Evolutionary conservation across 2,797 vertebrate species (phyloP).

Genomic region (Rhynchotus rufescens): DNA sequence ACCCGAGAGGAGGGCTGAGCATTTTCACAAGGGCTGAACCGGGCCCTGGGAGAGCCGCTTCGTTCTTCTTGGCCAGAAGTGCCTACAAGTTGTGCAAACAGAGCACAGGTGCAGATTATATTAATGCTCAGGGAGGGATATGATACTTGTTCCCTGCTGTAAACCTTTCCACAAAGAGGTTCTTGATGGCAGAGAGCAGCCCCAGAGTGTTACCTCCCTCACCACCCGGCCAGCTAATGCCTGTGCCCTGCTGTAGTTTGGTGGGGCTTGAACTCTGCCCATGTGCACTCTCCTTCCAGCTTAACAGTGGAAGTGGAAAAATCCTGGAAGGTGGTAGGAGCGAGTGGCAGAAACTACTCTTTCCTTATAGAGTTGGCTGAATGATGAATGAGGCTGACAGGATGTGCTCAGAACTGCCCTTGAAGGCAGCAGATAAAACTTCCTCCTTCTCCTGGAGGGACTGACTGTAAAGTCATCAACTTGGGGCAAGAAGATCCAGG

Average conservation of each 20-base stretch:
- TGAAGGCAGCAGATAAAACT: not conserved
- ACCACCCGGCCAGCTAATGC: not conserved
- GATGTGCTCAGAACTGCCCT: not conserved
- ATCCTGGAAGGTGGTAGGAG: not conserved
- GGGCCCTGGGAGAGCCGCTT: not conserved
- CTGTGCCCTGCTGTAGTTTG: not conserved
- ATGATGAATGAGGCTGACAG: not conserved
- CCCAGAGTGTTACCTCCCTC: not conserved
- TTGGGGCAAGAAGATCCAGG: fast-evolving
- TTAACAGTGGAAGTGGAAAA: not conserved
- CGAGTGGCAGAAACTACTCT: not conserved
- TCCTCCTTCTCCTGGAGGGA: not conserved
- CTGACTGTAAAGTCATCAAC: not conserved
- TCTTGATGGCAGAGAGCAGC: not conserved
- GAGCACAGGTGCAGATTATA: not conserved
- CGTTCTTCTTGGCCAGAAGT: not conserved
- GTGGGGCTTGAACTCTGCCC: not conserved
- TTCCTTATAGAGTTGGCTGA: not conserved
- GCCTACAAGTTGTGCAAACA: not conserved
- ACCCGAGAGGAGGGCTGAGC: not conserved
- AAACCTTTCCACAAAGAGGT: not conserved
- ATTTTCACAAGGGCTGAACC: not conserved
- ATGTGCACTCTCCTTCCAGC: fast-evolving
- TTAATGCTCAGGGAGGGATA: not conserved
- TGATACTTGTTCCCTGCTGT: not conserved